phyloP scores from a whole-genome alignment of 2,797 vertebrate genomes.

The Pseudochirops corinnae region DNA sequence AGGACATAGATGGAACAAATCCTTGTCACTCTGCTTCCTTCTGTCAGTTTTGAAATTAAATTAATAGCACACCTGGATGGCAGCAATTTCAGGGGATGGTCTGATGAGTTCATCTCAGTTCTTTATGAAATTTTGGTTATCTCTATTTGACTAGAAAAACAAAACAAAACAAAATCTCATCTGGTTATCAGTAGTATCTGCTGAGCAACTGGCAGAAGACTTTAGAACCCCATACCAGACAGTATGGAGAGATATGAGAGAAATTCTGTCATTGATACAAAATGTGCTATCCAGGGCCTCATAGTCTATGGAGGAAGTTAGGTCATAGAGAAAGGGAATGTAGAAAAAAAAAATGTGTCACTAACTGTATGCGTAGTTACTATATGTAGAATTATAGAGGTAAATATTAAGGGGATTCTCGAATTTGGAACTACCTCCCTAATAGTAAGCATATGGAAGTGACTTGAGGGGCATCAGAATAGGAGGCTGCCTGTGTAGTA shows the following conservation, averaged over 20 bases:
- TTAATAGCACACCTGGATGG: not conserved
- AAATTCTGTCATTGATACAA: not conserved
- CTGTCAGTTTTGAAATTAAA: conserved; percentile 42
- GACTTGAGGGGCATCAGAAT: too few species aligned
- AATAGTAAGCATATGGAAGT: not conserved
- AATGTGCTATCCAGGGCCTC: not conserved
- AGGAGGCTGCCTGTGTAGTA: too few species aligned
- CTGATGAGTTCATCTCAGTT: conserved; percentile 1
- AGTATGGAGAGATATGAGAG: not conserved
- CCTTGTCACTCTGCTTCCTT: not conserved
- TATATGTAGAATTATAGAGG: not conserved
- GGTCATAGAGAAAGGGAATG: not conserved
- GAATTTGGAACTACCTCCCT: not conserved
- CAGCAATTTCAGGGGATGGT: not conserved
- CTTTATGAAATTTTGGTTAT: not conserved
- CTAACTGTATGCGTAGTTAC: not conserved
- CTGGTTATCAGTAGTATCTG: not conserved
- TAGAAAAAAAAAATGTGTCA: not conserved
- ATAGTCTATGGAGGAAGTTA: not conserved
- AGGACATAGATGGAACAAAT: conserved; percentile 11
- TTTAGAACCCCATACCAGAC: not conserved
- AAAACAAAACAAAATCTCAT: not conserved
- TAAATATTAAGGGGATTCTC: not conserved
- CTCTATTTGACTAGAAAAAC: not conserved
- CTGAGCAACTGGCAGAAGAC: not conserved